Conservation (phyloP, 2,888 invertebrate species). For the Sarcophaga rosellei region DNA sequence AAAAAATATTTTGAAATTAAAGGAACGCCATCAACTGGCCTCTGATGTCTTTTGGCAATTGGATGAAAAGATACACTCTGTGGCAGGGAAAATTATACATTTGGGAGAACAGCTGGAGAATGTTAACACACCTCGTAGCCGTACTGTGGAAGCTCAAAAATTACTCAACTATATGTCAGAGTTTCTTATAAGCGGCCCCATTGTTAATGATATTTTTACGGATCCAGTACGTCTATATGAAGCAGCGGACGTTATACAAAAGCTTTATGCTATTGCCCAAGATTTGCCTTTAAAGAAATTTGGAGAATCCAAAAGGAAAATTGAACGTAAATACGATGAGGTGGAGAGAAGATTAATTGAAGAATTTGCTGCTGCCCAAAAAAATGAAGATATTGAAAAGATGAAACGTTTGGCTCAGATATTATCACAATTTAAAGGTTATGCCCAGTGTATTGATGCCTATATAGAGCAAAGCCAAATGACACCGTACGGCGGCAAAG, state of each 20-base stretch:
- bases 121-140: constrained; percentile 95
- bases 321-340: constrained; percentile 93
- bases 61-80: constrained; percentile 97
- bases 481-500: constrained; percentile 92
- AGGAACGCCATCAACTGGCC: constrained; percentile 93
- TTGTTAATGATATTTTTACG: constrained; percentile 92
- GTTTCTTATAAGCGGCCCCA: constrained; percentile 92
- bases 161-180: constrained; percentile 95
- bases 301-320: constrained; percentile 91
- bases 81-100: constrained; percentile 98
- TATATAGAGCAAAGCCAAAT: constrained; percentile 98
- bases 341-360: constrained; percentile 95
- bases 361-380: constrained; percentile 95
- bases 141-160: constrained; percentile 97
- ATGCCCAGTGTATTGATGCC: constrained; percentile 97
- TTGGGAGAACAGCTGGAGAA: constrained; percentile 99
- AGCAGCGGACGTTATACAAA: constrained; percentile 98
- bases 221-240: constrained; percentile 91
- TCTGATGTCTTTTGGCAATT: constrained; percentile 94
- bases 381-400: constrained; percentile 89
- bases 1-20: constrained; percentile 89
- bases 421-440: constrained; percentile 97
- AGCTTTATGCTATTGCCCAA: constrained; percentile 96
- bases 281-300: constrained; percentile 95
- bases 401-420: constrained; percentile 97